phyloP scores from a whole-genome alignment of 2,113 vertebrate genomes.

The Zapornia atra region DNA sequence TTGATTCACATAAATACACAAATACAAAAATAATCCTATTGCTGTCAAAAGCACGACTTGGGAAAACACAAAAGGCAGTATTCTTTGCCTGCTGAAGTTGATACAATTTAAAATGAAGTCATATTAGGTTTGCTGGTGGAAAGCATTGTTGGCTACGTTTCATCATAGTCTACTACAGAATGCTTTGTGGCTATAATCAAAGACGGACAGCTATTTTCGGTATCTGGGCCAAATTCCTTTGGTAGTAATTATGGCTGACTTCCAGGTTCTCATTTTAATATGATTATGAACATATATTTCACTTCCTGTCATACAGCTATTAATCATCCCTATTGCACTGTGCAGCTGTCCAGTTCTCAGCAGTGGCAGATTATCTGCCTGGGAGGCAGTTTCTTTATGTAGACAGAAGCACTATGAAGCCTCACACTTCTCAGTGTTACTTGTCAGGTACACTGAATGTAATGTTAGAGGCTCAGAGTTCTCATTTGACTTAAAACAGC shows the following conservation, averaged over 20 bases:
- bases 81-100: neutral
- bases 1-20: neutral
- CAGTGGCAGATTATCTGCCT: neutral
- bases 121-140: neutral
- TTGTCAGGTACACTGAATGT: neutral
- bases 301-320: conserved; percentile 27
- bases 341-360: neutral
- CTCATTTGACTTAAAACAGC: neutral
- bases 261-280: conserved; percentile 9
- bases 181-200: neutral
- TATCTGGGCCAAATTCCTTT: conserved; percentile 37
- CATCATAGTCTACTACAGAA: neutral
- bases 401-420: neutral
- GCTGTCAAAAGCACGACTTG: neutral
- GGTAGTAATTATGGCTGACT: conserved; percentile 10
- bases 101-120: neutral
- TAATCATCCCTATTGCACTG: neutral
- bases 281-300: neutral
- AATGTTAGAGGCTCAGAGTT: neutral
- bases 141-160: neutral
- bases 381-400: neutral
- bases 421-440: neutral
- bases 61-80: neutral
- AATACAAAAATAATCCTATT: neutral
- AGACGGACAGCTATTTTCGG: neutral